Percentiles rank a stretch among this genome's conserved stretches.
Evolutionary conservation across 2,888 invertebrate species (phyloP).

Genomic region (Arge pagana): DNA sequence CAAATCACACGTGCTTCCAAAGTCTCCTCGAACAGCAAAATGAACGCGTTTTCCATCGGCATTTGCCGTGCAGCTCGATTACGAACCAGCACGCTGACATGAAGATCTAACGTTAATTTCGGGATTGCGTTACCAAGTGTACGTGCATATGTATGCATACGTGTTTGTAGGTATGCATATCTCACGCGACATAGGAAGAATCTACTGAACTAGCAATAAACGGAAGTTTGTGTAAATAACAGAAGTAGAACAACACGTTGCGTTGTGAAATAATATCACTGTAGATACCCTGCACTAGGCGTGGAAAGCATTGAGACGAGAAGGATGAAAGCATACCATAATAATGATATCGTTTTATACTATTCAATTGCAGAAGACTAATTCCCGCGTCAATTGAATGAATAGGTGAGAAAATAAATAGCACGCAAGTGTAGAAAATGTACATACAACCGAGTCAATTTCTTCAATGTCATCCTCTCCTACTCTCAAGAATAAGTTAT

Average conservation of each 20-base stretch:
- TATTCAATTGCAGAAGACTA: slow-evolving; percentile 24
- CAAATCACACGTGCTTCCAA: background rate
- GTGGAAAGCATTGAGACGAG: slow-evolving; percentile 27
- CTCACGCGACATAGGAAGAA: slow-evolving; percentile 13
- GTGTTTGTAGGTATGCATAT: background rate
- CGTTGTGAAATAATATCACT: slow-evolving; percentile 49
- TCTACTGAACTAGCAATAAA: slow-evolving; percentile 54
- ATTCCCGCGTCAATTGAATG: slow-evolving; percentile 29
- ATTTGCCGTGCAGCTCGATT: background rate
- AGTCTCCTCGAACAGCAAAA: background rate
- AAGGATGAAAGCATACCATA: slow-evolving; percentile 30
- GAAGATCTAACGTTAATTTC: background rate
- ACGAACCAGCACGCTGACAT: background rate
- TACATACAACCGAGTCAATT: background rate
- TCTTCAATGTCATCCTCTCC: too few species aligned
- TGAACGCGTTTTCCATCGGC: background rate
- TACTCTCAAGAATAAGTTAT: too few species aligned
- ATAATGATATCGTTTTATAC: slow-evolving; percentile 29
- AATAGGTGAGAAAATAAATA: slow-evolving; percentile 10
- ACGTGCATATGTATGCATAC: too few species aligned
- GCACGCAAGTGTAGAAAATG: slow-evolving; percentile 11
- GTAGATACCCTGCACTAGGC: slow-evolving; percentile 55
- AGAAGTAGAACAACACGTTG: slow-evolving; percentile 25
- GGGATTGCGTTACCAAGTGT: too few species aligned
- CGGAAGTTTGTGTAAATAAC: slow-evolving; percentile 44